Evolutionary conservation across 2,113 vertebrate genomes (phyloP).

Genomic region (Oceanites oceanicus): DNA sequence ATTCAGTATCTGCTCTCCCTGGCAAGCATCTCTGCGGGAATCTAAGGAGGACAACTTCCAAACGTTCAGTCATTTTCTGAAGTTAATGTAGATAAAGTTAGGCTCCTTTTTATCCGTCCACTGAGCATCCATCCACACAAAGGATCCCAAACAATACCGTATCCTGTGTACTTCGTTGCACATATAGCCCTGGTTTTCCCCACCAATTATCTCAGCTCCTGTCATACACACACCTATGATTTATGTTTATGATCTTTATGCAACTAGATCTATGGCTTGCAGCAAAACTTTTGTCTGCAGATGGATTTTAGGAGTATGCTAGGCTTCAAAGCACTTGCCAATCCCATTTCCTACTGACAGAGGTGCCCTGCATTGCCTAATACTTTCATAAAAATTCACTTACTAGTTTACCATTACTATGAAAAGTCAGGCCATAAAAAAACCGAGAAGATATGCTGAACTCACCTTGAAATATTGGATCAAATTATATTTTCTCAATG

Average conservation of each 20-base stretch:
- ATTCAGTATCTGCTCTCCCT: background rate
- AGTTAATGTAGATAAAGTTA: background rate
- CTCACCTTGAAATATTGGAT: background rate
- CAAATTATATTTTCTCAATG: background rate
- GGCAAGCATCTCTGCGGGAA: background rate
- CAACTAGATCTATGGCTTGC: background rate
- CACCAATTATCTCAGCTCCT: background rate
- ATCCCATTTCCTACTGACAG: background rate
- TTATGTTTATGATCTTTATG: background rate
- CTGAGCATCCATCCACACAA: background rate
- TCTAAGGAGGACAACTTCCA: background rate
- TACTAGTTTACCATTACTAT: background rate
- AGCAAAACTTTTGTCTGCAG: background rate
- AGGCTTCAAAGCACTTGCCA: background rate
- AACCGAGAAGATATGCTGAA: background rate
- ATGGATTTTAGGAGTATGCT: background rate
- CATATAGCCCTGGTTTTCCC: background rate
- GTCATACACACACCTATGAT: background rate
- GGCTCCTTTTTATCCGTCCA: background rate
- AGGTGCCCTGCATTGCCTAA: background rate
- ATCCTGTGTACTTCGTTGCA: accelerated
- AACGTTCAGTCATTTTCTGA: background rate
- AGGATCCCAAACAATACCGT: background rate
- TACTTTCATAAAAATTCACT: background rate
- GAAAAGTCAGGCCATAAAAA: background rate